Evolutionary conservation across 2,888 invertebrate genomes (phyloP).

Genomic region (Herminia tarsipennalis): DNA sequence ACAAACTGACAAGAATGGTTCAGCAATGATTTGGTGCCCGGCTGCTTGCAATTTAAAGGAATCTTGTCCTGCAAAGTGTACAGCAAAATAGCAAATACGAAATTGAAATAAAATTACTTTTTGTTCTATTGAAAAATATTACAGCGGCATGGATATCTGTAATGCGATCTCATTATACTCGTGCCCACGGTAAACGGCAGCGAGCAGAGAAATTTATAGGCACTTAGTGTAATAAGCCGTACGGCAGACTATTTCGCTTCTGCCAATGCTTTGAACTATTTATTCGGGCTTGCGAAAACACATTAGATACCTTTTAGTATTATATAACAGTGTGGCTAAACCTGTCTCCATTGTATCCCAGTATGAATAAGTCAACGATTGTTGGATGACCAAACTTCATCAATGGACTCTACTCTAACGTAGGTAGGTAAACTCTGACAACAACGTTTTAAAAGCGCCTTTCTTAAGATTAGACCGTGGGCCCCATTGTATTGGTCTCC

Average conservation of each 20-base stretch:
- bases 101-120: slow-evolving; percentile 29
- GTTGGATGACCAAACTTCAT: slow-evolving; percentile 39
- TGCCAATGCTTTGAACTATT: slow-evolving; percentile 17
- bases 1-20: too few relatives aligned
- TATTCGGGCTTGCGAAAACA: slow-evolving; percentile 24
- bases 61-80: slow-evolving; percentile 6
- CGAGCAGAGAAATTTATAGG: slow-evolving; percentile 46
- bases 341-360: too few relatives aligned
- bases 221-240: slow-evolving; percentile 48
- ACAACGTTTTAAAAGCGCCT: slow-evolving; percentile 55
- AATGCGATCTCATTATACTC: slow-evolving; percentile 36
- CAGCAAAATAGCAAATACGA: slow-evolving; percentile 7
- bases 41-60: too few relatives aligned
- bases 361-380: too few relatives aligned
- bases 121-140: slow-evolving; percentile 41
- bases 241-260: slow-evolving; percentile 21
- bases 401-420: slow-evolving; percentile 43
- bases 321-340: too few relatives aligned
- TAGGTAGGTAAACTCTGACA: slow-evolving; percentile 52
- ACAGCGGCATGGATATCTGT: slow-evolving; percentile 17
- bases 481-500: slow-evolving; percentile 57
- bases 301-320: too few relatives aligned
- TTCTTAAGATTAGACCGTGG: slow-evolving; percentile 59
- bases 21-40: too few relatives aligned
- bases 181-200: slow-evolving; percentile 36